Evolutionary conservation across 1,140 invertebrate species (phyloP), one percentile per base, ranked within the genome.

Genomic region (Heliconius himera): DNA sequence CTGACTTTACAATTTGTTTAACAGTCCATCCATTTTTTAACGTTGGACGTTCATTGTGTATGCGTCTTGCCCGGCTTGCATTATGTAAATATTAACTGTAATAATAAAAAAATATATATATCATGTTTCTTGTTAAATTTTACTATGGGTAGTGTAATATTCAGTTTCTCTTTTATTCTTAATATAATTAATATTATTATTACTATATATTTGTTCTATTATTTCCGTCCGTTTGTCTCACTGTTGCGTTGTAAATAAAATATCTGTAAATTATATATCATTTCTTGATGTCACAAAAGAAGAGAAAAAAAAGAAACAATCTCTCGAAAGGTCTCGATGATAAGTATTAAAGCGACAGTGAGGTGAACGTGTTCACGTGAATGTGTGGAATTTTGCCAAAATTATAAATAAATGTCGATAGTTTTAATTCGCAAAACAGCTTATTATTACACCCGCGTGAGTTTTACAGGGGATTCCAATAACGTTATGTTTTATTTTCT

Each of bases 91-190:
- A 94, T 91, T 89, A 87, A 86, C 49, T 20, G 49, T 51, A 82
- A 86, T 86, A 87, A 88, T 86, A 83, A 88, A 85, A 89, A 81
- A 0, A 66, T 91, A 88, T 91, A 90, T 91, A 88, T 91, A 90
- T 91, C 86, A 83, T 83, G 86, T 91, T 56, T 92, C 88, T 93
- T 90, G 90, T 93, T 93, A 92, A 93, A 91, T 89, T 92, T 93
- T 91, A 89, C 87, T 89, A 88, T 91, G 85, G 87, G 84, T 92
- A 91, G 88, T 92, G 84, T 90, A 91, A 91, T 81, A 82, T 78
- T 77, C 81, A 79, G 76, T 81, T 81, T 74, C 70, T 76, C 33
- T 73, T 78, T 76, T 73, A 73, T 75, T 29, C 82, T 83, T 83
- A 84, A 83, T 81, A 83, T 85, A 80, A 79, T 83, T 86, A 84